Evolutionary conservation across 2,888 invertebrate species (phyloP).

Genomic region (Furcula furcula): DNA sequence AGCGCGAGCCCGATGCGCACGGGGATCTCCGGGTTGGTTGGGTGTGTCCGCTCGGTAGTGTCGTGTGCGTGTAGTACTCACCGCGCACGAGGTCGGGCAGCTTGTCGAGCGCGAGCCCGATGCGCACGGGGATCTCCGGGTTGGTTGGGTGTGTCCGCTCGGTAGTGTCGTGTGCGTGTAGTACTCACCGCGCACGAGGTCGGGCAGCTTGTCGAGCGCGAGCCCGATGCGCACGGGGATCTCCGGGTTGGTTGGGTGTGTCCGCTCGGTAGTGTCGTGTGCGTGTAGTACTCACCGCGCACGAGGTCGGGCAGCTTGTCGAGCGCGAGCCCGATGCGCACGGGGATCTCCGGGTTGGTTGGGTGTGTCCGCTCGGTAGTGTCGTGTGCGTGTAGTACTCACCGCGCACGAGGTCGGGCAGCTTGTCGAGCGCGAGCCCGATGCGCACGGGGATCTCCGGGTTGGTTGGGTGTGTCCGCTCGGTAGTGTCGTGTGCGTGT

Average conservation of each 20-base stretch:
- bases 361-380: no score
- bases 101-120: constrained; percentile 90
- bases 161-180: no score
- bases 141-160: no score
- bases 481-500: no score
- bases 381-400: no score
- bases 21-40: constrained; percentile 94
- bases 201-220: constrained; percentile 90
- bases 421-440: constrained; percentile 89
- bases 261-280: no score
- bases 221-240: constrained; percentile 92
- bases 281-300: constrained; percentile 85
- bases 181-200: constrained; percentile 86
- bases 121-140: constrained; percentile 93
- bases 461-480: no score
- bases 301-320: constrained; percentile 91
- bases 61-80: no score
- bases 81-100: constrained; percentile 90
- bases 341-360: constrained; percentile 94
- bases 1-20: constrained; percentile 90
- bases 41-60: no score
- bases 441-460: constrained; percentile 94
- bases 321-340: constrained; percentile 89
- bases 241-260: no score
- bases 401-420: constrained; percentile 91